Evolutionary conservation across 2,113 vertebrate species (phyloP).

Genomic region (Equus quagga): DNA sequence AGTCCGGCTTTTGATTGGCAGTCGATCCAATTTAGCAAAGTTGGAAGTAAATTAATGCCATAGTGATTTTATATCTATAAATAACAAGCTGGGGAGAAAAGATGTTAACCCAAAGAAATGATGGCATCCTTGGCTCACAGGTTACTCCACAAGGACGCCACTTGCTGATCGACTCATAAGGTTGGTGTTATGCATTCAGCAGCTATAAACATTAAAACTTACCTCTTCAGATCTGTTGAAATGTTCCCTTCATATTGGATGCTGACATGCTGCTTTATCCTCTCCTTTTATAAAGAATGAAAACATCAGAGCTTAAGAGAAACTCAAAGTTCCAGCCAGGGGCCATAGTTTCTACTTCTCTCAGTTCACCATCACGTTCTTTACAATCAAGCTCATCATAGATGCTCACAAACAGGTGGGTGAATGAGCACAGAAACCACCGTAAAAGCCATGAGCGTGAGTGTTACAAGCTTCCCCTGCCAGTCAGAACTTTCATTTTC

Average conservation of each 20-base stretch:
- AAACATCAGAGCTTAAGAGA: not conserved
- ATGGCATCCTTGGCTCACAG: not conserved
- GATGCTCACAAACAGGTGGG: not conserved
- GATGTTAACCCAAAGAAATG: not conserved
- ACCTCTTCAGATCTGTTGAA: not conserved
- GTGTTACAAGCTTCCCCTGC: not conserved
- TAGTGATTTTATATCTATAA: not conserved
- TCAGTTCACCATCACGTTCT: not conserved
- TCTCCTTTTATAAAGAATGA: not conserved
- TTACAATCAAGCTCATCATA: not conserved
- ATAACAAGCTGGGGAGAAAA: not conserved
- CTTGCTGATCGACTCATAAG: not conserved
- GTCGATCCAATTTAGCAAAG: not conserved
- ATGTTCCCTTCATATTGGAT: not conserved
- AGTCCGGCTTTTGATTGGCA: not conserved
- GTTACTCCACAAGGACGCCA: not conserved
- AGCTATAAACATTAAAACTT: not conserved
- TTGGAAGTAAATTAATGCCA: not conserved
- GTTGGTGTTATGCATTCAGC: not conserved
- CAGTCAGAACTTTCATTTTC: not conserved
- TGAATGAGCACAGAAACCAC: not conserved
- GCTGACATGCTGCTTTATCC: not conserved
- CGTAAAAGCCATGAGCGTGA: not conserved
- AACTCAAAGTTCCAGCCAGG: not conserved
- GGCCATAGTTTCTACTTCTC: not conserved